Percentiles rank a stretch among this genome's conserved stretches.
phyloP scores from a whole-genome alignment of 2,797 vertebrate species.

The Gadopsis bispinosus region DNA sequence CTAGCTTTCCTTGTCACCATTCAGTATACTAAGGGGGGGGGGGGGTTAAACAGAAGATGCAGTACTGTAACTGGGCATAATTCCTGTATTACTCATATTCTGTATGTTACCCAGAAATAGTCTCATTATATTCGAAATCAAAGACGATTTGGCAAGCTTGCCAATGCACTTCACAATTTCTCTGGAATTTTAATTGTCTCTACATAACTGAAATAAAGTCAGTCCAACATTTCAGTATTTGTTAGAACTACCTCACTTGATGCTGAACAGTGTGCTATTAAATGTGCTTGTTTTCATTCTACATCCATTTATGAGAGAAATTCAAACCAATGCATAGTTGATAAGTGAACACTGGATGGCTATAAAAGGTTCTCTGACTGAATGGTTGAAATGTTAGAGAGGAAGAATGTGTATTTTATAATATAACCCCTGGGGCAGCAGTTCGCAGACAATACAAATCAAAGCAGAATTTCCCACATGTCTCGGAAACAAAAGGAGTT shows the following conservation, averaged over 20 bases:
- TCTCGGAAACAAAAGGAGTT: conserved; percentile 43
- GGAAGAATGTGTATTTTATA: conserved; percentile 53
- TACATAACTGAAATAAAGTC: conserved; percentile 80
- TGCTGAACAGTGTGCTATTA: conserved; percentile 55
- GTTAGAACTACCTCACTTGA: conserved; percentile 63
- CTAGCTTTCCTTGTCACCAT: too few relatives aligned
- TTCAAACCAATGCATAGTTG: conserved; percentile 54
- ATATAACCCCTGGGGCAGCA: conserved; percentile 23
- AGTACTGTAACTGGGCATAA: conserved; percentile 57
- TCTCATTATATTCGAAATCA: conserved; percentile 57
- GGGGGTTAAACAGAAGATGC: conserved; percentile 39
- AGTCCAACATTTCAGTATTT: conserved; percentile 70
- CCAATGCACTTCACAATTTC: conserved; percentile 66
- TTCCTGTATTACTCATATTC: conserved; percentile 57
- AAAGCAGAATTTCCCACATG: conserved; percentile 38
- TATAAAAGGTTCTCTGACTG: conserved; percentile 45
- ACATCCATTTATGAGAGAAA: conserved; percentile 42
- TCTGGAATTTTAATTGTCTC: conserved; percentile 68
- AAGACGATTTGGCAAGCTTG: conserved; percentile 52
- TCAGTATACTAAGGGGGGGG: conserved; percentile 45
- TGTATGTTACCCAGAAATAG: conserved; percentile 64
- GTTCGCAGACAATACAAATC: conserved; percentile 32
- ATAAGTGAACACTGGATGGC: conserved; percentile 61
- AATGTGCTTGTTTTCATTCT: conserved; percentile 61
- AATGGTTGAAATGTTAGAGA: conserved; percentile 45